Evolutionary conservation across 2,113 vertebrate genomes (phyloP).

Genomic region (Heterocephalus glaber): DNA sequence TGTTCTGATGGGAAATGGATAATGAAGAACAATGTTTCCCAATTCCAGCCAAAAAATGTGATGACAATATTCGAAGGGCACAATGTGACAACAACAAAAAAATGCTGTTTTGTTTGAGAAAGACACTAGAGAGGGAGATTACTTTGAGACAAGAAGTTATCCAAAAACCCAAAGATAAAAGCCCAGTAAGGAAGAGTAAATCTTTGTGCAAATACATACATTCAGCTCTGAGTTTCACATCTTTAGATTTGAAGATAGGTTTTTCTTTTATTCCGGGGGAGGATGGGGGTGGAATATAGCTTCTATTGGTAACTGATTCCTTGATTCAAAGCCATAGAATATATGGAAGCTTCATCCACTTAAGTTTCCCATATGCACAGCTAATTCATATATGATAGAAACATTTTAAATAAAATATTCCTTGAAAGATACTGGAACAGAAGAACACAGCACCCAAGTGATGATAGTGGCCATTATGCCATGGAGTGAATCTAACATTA

Average conservation of each 20-base stretch:
- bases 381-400: neutral
- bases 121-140: neutral
- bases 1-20: neutral
- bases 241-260: neutral
- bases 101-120: neutral
- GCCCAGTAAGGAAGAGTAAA: neutral
- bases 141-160: neutral
- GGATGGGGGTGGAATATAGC: neutral
- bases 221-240: slow-evolving; percentile 16
- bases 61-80: neutral
- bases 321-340: slow-evolving; percentile 30
- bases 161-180: neutral
- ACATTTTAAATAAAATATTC: slow-evolving; percentile 18
- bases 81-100: neutral
- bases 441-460: neutral
- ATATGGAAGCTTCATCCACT: neutral
- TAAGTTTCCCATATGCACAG: neutral
- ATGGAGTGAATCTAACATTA: neutral
- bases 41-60: neutral
- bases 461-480: neutral
- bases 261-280: neutral
- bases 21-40: neutral
- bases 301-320: neutral
- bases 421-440: neutral
- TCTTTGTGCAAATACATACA: neutral